Evolutionary conservation across 2,113 vertebrate genomes (phyloP).

Genomic region (Rhagologus leucostigma): DNA sequence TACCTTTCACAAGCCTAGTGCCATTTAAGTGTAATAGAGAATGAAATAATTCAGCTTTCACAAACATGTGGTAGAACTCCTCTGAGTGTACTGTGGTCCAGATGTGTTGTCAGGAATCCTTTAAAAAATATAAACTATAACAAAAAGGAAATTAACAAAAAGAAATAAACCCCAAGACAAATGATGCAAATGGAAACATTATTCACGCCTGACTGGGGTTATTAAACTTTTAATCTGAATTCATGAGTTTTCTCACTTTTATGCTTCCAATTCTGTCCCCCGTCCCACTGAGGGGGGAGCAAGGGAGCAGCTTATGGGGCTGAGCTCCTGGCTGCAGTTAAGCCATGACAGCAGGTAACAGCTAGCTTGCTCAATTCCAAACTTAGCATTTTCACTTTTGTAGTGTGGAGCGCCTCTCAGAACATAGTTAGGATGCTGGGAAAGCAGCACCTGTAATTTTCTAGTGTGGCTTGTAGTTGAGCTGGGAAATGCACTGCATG

Average conservation of each 20-base stretch:
- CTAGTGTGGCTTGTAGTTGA: neutral
- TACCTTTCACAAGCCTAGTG: neutral
- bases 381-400: neutral
- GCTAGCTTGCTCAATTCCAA: neutral
- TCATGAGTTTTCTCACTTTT: neutral
- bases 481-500: neutral
- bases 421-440: fast-evolving
- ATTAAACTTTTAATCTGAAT: neutral
- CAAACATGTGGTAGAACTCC: neutral
- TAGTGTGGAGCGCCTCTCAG: neutral
- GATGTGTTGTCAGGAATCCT: neutral
- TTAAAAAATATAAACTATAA: neutral
- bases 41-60: neutral
- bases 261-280: neutral
- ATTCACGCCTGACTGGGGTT: neutral
- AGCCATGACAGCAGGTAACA: fast-evolving
- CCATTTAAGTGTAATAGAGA: neutral
- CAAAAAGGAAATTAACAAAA: neutral
- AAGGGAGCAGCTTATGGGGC: neutral
- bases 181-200: neutral
- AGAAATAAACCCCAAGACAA: neutral
- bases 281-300: too few relatives aligned
- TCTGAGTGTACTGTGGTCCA: neutral
- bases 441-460: neutral
- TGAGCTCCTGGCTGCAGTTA: neutral